phyloP scores from a whole-genome alignment of 1,140 invertebrate species.

The Dryas iulia region DNA sequence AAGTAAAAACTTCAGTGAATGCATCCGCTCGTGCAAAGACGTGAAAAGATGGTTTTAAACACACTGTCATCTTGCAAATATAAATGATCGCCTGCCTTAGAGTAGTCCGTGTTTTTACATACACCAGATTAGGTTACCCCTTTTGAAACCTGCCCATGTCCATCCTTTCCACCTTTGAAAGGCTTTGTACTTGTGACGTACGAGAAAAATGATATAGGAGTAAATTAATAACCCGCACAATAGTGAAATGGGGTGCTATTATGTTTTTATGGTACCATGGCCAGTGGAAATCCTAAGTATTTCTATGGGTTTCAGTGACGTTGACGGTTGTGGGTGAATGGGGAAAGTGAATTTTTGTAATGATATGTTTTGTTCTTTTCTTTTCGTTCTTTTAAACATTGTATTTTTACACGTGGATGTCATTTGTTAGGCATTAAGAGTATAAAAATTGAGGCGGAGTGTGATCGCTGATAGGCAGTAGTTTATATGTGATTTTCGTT shows the following conservation, averaged over 20 bases:
- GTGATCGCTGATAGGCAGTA: too few species aligned
- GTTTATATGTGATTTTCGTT: too few species aligned
- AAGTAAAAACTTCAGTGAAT: conserved; percentile 26
- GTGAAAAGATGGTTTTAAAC: conserved; percentile 40
- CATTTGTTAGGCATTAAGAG: too few species aligned
- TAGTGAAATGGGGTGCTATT: conserved; percentile 20
- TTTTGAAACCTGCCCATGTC: conserved; percentile 39
- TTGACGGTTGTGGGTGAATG: neutral
- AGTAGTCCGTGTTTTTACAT: conserved; percentile 58
- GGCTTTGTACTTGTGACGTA: conserved; percentile 34
- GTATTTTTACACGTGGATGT: too few species aligned
- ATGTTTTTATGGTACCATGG: conserved; percentile 7
- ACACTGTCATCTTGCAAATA: conserved; percentile 67
- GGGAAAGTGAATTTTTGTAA: neutral
- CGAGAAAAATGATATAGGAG: conserved; percentile 38
- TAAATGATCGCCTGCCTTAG: conserved; percentile 50
- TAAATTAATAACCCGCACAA: conserved; percentile 39
- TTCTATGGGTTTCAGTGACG: conserved; percentile 6
- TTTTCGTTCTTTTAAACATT: neutral
- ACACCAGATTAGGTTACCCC: conserved; percentile 49
- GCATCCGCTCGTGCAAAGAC: conserved; percentile 12
- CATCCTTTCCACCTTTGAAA: conserved; percentile 40
- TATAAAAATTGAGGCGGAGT: too few species aligned
- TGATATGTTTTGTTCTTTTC: neutral
- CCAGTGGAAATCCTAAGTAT: conserved; percentile 16